Evolutionary conservation across 2,888 invertebrate species (phyloP).

Genomic region (Acrocyrtus sp.): DNA sequence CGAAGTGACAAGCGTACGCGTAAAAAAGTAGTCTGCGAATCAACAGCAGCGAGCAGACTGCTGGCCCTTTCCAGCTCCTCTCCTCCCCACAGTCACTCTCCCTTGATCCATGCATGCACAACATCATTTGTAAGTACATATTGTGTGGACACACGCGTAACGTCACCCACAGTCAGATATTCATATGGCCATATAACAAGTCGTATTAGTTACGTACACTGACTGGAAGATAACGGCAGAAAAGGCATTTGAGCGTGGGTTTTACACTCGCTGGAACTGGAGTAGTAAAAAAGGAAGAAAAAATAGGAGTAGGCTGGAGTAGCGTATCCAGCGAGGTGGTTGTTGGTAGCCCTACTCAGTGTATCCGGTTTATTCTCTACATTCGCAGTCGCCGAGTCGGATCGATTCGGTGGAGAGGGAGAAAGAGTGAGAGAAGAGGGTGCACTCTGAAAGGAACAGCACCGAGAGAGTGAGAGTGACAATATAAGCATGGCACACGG

Average conservation of each 20-base stretch:
- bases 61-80: constrained; percentile 16
- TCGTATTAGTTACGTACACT: constrained; percentile 1
- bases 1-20: constrained; percentile 12
- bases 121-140: constrained; percentile 19
- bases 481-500: constrained; percentile 32
- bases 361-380: constrained; percentile 22
- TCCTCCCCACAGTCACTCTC: constrained; percentile 4
- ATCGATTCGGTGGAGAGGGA: constrained; percentile 45
- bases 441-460: no score
- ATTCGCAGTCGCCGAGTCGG: constrained; percentile 36
- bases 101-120: constrained; percentile 30
- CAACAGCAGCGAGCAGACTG: constrained; percentile 43
- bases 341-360: no score
- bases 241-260: no score
- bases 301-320: no score
- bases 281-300: no score
- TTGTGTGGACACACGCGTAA: neutral
- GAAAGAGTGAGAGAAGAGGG: no score
- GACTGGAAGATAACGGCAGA: no score
- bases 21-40: no score
- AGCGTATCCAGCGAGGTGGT: no score
- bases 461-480: no score
- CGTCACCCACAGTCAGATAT: neutral
- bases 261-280: no score
- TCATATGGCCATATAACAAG: constrained; percentile 5